Base-by-base conservation (phyloP, 1,140 invertebrate species). In the Sarcophaga bullata region DNA sequence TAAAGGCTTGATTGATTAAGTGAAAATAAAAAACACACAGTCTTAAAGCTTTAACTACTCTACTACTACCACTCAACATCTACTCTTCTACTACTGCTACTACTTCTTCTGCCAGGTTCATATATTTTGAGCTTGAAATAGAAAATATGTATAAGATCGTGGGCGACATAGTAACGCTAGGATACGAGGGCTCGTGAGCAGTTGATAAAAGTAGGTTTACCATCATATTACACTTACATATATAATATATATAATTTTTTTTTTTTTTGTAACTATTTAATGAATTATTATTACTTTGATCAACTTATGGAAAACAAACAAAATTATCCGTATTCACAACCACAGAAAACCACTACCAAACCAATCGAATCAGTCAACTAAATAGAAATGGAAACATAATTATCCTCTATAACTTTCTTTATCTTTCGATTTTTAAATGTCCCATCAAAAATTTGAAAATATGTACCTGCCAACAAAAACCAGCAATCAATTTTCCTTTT, bases 111-210 rank as follows among this genome's bases (percentile, higher is more conserved):
- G 75, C 50, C 73, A 76, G 49, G 48, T 78, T 78, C 75, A 78
- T 78, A 52, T 78, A 19, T 10, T 78, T 48, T 78, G 75, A 19
- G 48, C 75, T 78, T 78, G 50, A 78, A 78, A 52, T 78, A 52
- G 50, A 19, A 80, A 52, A 19, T n/a, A 50, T 52, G 49, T 80
- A 6, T 73, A 78, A 78, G 25, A 52, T 78, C 25, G 25, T 37
- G 75, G 75, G 2, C 75, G 50, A 78, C 75, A 78, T 78, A 52
- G 48, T 78, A 47, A 50, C 75, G 75, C 75, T 78, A 78, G 75
- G 54, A 81, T 76, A 78, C 82, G 87, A 87, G 87, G 87, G 87
- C 87, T 89, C 87, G 86, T 86, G 87, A 85, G 87, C 87, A 89
- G 87, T 86, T 86, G 85, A 85, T 88, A 86, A 89, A 89, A 80